Evolutionary conservation across 1,140 invertebrate species (phyloP).

Genomic region (Triops longicaudatus): DNA sequence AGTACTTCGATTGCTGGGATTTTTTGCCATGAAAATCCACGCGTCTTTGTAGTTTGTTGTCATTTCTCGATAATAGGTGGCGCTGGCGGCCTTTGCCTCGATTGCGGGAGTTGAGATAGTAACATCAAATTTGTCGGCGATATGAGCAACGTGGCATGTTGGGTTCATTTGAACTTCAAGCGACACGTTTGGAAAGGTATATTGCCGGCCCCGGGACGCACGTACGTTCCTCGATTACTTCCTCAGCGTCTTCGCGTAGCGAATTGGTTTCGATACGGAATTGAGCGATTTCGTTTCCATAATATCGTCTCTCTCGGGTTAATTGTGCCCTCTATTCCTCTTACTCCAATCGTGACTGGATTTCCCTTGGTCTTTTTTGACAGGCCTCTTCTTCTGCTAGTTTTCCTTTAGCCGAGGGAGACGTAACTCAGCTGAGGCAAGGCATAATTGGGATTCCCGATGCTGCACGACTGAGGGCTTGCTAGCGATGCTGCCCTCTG

Average conservation of each 20-base stretch:
- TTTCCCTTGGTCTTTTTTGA: background rate
- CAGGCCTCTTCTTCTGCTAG: background rate
- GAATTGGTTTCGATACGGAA: constrained; percentile 7
- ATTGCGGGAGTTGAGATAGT: background rate
- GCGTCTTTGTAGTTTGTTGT: background rate
- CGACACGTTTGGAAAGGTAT: background rate
- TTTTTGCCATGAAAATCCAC: background rate
- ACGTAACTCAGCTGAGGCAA: background rate
- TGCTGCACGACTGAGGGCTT: background rate
- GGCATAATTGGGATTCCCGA: background rate
- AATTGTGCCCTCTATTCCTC: background rate
- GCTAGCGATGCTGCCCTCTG: background rate
- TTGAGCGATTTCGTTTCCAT: background rate
- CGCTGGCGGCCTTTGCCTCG: background rate
- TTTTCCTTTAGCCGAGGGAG: background rate
- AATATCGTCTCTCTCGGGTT: background rate
- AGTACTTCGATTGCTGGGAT: background rate
- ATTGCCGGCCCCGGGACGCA: background rate
- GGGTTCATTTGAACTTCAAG: background rate
- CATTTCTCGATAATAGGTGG: background rate
- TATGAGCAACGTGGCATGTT: background rate
- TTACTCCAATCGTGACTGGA: background rate
- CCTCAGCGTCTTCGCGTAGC: background rate
- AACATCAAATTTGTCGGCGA: background rate
- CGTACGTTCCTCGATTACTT: background rate